Percentiles rank a stretch among this genome's conserved stretches.
Evolutionary conservation across 92 coral and sea anemone genomes (phyloP).

Genomic region (Heteractis magnifica): DNA sequence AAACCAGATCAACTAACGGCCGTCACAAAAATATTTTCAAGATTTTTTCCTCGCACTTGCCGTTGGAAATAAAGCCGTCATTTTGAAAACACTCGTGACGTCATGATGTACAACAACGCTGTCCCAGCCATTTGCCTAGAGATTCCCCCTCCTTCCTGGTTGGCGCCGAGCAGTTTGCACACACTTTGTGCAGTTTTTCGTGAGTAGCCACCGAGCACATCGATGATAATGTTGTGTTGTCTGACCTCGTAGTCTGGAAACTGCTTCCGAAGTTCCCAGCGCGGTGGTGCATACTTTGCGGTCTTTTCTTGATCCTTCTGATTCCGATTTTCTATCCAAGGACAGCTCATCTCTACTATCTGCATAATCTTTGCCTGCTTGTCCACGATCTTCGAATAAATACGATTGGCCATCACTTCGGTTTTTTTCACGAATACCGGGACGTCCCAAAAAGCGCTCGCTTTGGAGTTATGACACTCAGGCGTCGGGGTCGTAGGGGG

Average conservation of each 20-base stretch:
- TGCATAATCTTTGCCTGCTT: conserved; percentile 9
- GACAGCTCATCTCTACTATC: conserved; percentile 29
- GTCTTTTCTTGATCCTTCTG: conserved; percentile 22
- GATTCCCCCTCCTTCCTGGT: too few species aligned
- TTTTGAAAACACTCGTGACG: too few species aligned
- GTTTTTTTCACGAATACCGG: conserved; percentile 28
- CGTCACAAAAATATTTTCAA: too few species aligned
- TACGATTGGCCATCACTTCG: conserved; percentile 24
- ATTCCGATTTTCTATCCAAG: conserved; percentile 29
- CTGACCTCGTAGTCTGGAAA: conserved; percentile 13
- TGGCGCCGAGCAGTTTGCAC: not conserved
- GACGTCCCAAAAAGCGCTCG: conserved; percentile 41
- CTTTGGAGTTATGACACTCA: not conserved
- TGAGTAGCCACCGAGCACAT: conserved; percentile 27
- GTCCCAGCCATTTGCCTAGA: too few species aligned
- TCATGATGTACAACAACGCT: too few species aligned
- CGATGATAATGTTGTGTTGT: conserved; percentile 19
- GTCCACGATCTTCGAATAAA: conserved; percentile 20
- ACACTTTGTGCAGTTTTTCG: not conserved
- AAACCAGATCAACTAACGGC: too few species aligned
- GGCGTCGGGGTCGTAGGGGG: conserved; percentile 2
- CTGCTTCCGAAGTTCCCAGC: conserved; percentile 38
- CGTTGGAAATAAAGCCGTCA: too few species aligned
- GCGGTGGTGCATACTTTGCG: conserved; percentile 27
- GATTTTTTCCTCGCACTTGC: too few species aligned